phyloP scores from a whole-genome alignment of 2,113 vertebrate genomes.

The Proteles cristata region DNA sequence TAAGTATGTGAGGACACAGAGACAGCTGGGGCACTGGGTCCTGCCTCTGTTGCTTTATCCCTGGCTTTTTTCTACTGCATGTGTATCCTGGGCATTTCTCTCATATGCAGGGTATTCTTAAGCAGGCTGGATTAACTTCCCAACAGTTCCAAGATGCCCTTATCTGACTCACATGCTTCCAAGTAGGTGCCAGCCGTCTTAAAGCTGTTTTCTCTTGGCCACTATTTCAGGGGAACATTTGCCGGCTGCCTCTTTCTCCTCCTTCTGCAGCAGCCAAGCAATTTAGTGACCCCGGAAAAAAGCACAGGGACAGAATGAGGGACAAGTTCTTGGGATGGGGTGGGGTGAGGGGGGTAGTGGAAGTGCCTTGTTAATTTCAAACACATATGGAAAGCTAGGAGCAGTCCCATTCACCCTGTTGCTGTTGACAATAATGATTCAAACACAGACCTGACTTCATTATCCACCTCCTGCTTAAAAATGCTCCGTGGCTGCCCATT shows the following conservation, averaged over 20 bases:
- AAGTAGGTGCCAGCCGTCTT: constrained; percentile 12
- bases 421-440: background rate
- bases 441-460: background rate
- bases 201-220: constrained; percentile 63
- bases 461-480: background rate
- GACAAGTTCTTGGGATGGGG: background rate
- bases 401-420: background rate
- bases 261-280: constrained; percentile 33
- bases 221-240: constrained; percentile 57
- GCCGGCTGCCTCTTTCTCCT: constrained; percentile 43
- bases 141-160: constrained; percentile 71
- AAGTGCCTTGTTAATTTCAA: constrained; percentile 13
- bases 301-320: background rate
- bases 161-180: constrained; percentile 61
- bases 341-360: background rate
- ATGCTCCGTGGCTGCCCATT: background rate
- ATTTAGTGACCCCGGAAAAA: constrained; percentile 43
- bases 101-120: constrained; percentile 14
- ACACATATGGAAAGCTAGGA: background rate
- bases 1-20: background rate
- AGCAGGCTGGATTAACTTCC: constrained; percentile 58
- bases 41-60: background rate
- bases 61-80: constrained; percentile 54
- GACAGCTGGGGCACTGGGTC: background rate
- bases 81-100: background rate